A percentile compares a stretch with the other conserved stretches of the same genome.
Conservation (phyloP, 2,888 invertebrate species). For the Euplexia lucipara region DNA sequence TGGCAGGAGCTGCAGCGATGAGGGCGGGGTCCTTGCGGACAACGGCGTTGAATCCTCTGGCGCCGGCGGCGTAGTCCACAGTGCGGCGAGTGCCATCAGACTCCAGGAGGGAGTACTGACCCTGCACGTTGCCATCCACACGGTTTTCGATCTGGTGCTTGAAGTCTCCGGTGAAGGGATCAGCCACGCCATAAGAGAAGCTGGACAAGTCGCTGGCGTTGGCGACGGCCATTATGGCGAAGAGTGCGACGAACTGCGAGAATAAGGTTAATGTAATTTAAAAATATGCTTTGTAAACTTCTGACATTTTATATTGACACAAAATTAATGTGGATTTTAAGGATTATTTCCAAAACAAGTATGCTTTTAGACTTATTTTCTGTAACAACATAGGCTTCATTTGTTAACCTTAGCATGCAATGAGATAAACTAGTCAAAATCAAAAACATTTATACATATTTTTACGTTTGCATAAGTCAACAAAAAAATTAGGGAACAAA, state of each 20-base stretch:
- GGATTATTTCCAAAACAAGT: no score
- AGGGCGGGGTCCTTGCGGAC: constrained; percentile 86
- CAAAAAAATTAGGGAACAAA: no score
- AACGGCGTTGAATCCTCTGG: constrained; percentile 89
- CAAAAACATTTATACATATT: no score
- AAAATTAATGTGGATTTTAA: not conserved
- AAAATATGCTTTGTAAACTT: not conserved
- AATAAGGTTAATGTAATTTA: not conserved
- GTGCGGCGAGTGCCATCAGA: constrained; percentile 88
- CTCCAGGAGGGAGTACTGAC: constrained; percentile 82
- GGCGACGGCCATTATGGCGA: constrained; percentile 74
- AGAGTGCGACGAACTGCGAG: constrained; percentile 76
- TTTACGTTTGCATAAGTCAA: no score
- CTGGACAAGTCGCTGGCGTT: constrained; percentile 77
- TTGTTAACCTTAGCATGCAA: no score
- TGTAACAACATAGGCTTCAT: no score
- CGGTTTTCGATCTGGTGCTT: constrained; percentile 84
- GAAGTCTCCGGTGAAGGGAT: constrained; percentile 88
- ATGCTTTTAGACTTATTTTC: not conserved
- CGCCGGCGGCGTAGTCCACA: constrained; percentile 89
- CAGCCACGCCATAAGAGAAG: constrained; percentile 89
- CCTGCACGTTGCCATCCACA: constrained; percentile 69
- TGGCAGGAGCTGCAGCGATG: constrained; percentile 64
- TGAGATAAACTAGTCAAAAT: no score
- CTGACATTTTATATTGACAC: not conserved